Conservation (phyloP, 2,797 vertebrate species). For the Choloepus didactylus region DNA sequence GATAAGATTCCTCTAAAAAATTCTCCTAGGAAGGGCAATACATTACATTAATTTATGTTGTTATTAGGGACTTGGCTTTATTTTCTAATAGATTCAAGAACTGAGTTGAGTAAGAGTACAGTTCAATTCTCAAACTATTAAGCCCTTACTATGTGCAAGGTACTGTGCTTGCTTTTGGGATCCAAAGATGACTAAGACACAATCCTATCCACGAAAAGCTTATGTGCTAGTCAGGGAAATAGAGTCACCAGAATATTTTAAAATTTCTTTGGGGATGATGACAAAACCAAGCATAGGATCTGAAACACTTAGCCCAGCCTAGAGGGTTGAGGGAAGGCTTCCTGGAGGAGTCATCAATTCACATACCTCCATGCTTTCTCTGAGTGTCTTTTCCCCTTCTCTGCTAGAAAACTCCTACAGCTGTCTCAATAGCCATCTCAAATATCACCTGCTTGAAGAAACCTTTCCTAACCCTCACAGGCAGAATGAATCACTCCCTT, state of each 20-base stretch:
- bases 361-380: neutral
- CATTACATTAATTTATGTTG: conserved; percentile 3
- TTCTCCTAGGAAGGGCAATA: conserved; percentile 40
- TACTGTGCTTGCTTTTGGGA: neutral
- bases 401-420: neutral
- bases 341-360: neutral
- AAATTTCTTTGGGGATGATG: neutral
- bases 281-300: neutral
- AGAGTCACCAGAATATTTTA: conserved; percentile 12
- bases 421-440: conserved; percentile 36
- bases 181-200: neutral
- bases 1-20: conserved; percentile 45
- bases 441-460: neutral
- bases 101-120: neutral
- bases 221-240: neutral
- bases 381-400: neutral
- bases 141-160: neutral
- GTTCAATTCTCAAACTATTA: conserved; percentile 8
- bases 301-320: neutral
- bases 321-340: neutral
- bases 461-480: neutral
- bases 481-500: neutral
- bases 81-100: conserved; percentile 15
- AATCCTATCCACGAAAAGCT: conserved; percentile 14
- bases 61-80: conserved; percentile 31